phyloP scores from a whole-genome alignment of 30 jellyfish, hydroid and myxozoan species.

The Catostylus mosaicus region DNA sequence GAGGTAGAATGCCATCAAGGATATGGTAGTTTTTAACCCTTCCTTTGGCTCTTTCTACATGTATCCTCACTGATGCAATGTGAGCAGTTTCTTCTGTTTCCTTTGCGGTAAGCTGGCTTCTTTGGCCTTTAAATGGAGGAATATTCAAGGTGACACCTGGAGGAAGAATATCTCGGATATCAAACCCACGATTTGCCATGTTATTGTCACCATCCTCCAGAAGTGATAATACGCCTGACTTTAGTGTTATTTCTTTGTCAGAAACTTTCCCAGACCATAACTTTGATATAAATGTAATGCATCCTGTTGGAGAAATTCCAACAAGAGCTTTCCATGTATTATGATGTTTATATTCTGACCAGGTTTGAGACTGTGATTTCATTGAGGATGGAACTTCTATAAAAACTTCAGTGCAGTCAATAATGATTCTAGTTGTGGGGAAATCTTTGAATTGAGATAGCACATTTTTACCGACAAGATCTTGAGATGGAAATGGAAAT shows the following conservation, averaged over 20 bases:
- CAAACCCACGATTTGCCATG: conserved; percentile 77
- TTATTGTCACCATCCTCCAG: conserved; percentile 49
- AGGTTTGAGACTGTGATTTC: conserved; percentile 34
- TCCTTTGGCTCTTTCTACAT: conserved; percentile 59
- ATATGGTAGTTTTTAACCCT: conserved; percentile 53
- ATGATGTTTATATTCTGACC: no score
- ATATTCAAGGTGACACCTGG: conserved; percentile 56
- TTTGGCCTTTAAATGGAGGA: conserved; percentile 54
- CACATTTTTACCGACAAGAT: conserved; percentile 7
- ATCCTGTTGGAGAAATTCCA: conserved; percentile 36
- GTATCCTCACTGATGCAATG: conserved; percentile 53
- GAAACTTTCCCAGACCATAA: conserved; percentile 47
- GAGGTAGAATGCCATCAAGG: conserved; percentile 44
- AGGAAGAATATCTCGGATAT: conserved; percentile 40
- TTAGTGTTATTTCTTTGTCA: conserved; percentile 47
- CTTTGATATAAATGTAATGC: conserved; percentile 36
- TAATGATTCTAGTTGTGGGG: conserved; percentile 33
- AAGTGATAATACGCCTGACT: conserved; percentile 37
- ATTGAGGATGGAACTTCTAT: conserved; percentile 41
- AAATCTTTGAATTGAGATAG: neutral
- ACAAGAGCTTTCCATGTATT: conserved; percentile 41
- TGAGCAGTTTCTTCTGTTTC: conserved; percentile 47
- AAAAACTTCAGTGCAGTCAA: conserved; percentile 28
- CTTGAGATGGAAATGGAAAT: conserved; percentile 26
- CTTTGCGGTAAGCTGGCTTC: conserved; percentile 58